These are phyloP conservation scores for Lamprotornis superbus DNA, from an alignment of 2,113 vertebrate species.

Conservation along the genomic window DNA sequence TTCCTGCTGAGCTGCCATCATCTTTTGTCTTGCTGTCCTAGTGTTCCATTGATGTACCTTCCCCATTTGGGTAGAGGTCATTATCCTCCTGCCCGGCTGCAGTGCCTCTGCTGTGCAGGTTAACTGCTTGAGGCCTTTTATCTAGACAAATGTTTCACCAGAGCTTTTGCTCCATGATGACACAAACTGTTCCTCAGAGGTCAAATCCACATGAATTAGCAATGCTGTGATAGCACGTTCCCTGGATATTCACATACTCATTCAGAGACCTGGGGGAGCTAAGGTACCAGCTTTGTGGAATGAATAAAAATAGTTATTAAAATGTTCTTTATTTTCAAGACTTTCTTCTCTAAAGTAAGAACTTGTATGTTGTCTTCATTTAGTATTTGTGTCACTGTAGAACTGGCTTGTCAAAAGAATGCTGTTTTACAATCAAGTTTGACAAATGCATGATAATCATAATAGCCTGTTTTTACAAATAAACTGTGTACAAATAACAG, in stretches of 20 bases:
- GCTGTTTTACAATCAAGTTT: background rate
- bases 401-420: background rate
- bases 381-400: background rate
- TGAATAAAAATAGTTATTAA: slow-evolving; percentile 32
- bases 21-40: slow-evolving; percentile 73
- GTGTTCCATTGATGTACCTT: slow-evolving; percentile 74
- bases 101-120: slow-evolving; percentile 76
- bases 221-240: slow-evolving; percentile 38
- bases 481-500: background rate
- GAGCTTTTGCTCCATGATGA: slow-evolving; percentile 60
- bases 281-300: background rate
- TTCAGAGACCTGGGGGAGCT: background rate
- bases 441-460: background rate
- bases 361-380: background rate
- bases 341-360: background rate
- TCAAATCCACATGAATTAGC: slow-evolving; percentile 50
- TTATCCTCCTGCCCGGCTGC: slow-evolving; percentile 71
- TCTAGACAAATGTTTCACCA: slow-evolving; percentile 76
- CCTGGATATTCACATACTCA: background rate
- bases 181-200: slow-evolving; percentile 67
- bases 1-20: slow-evolving; percentile 64
- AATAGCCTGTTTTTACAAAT: background rate
- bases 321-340: background rate
- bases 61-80: slow-evolving; percentile 77
- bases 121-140: slow-evolving; percentile 80